phyloP scores from a whole-genome alignment of 1,140 invertebrate genomes.

The Galleria mellonella region DNA sequence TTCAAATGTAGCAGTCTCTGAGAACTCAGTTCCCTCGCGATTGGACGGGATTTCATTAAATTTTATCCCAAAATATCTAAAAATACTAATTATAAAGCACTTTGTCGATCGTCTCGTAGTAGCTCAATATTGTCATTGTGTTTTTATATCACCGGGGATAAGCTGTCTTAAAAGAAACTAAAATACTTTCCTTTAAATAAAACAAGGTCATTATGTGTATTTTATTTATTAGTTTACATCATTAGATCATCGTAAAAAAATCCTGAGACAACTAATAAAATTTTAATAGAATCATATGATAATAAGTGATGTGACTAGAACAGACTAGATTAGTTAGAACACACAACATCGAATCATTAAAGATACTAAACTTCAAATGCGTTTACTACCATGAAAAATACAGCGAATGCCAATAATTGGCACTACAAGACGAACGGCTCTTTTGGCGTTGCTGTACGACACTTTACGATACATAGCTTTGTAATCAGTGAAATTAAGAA shows the following conservation, averaged over 20 bases:
- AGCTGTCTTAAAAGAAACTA: conserved; percentile 6
- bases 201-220: conserved; percentile 46
- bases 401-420: conserved; percentile 46
- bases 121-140: conserved; percentile 31
- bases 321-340: conserved; percentile 55
- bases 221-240: conserved; percentile 41
- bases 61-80: conserved; percentile 36
- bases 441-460: conserved; percentile 39
- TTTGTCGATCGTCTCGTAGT: conserved; percentile 64
- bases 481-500: conserved; percentile 63
- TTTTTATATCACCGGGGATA: conserved; percentile 17
- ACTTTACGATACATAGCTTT: conserved; percentile 50
- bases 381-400: conserved; percentile 25
- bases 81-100: conserved; percentile 47
- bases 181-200: conserved; percentile 44
- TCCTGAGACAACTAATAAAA: conserved; percentile 18
- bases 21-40: conserved; percentile 7
- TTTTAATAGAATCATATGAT: not conserved
- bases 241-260: conserved; percentile 23
- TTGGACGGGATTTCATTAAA: not conserved
- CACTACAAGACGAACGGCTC: conserved; percentile 68
- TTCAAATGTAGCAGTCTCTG: conserved; percentile 1
- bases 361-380: conserved; percentile 40
- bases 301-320: conserved; percentile 42
- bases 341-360: conserved; percentile 33